Percentiles rank a stretch among this genome's conserved stretches.
Conservation (phyloP, 2,113 vertebrate species). For the Embiotoca jacksoni region DNA sequence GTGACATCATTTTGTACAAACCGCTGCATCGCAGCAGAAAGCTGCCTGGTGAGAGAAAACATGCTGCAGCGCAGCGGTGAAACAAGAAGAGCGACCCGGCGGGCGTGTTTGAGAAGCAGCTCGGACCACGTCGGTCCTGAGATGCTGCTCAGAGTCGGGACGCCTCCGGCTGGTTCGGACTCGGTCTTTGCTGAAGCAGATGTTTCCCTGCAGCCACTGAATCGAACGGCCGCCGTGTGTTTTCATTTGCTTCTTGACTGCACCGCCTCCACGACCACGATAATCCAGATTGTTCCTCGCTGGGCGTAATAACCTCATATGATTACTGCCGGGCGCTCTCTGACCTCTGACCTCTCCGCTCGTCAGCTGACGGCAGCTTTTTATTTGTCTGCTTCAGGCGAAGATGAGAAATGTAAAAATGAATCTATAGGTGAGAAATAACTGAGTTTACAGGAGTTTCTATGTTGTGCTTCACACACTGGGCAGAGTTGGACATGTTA, state of each 20-base stretch:
- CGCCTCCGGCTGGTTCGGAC: constrained; percentile 34
- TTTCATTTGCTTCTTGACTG: constrained; percentile 74
- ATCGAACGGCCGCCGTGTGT: constrained; percentile 57
- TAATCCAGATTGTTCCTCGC: background rate
- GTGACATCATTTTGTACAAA: background rate
- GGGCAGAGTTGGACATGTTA: no score
- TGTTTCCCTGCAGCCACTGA: constrained; percentile 49
- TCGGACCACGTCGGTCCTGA: background rate
- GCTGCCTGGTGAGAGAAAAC: background rate
- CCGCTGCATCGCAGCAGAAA: background rate
- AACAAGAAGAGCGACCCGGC: background rate
- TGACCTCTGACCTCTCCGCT: no score
- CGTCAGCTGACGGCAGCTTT: no score
- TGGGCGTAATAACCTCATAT: background rate
- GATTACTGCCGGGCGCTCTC: background rate
- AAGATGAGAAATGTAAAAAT: no score
- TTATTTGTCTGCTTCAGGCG: no score
- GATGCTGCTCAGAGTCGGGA: no score
- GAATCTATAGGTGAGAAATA: no score
- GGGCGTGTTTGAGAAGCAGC: background rate
- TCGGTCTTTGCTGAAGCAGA: constrained; percentile 31
- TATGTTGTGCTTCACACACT: no score
- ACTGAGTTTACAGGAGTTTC: no score
- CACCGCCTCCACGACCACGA: constrained; percentile 41
- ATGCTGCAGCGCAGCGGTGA: background rate